Conservation (phyloP, 1,140 invertebrate species). For the Laupala kohalensis region DNA sequence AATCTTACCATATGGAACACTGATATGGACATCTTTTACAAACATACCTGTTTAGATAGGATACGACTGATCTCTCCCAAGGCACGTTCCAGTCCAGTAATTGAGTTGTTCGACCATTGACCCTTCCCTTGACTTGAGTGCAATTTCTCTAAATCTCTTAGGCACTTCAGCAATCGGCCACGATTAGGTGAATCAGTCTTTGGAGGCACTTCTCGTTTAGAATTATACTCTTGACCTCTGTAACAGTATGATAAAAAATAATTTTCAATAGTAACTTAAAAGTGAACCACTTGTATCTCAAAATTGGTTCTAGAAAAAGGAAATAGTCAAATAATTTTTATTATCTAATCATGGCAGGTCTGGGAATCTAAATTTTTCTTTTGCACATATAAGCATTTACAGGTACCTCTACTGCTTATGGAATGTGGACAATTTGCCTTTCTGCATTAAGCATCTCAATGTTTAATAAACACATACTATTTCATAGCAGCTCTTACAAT, state of each 20-base stretch:
- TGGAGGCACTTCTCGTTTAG: constrained; percentile 24
- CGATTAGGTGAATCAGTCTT: constrained; percentile 38
- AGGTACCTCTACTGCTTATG: no score
- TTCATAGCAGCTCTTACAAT: no score
- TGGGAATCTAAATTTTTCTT: no score
- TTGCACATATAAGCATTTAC: no score
- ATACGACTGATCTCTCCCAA: constrained; percentile 46
- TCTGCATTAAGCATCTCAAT: no score
- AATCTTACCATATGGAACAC: no score
- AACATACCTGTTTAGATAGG: constrained; percentile 39
- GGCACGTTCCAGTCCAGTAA: constrained; percentile 43
- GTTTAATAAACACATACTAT: no score
- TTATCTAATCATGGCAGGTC: no score
- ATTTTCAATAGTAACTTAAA: constrained; percentile 3
- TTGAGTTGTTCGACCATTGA: constrained; percentile 42
- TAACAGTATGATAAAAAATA: constrained; percentile 13
- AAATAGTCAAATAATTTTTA: no score
- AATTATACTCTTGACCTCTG: constrained; percentile 35
- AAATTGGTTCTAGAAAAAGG: background rate
- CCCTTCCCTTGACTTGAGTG: constrained; percentile 37
- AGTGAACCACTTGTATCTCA: background rate
- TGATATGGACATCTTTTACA: no score
- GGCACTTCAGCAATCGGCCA: constrained; percentile 42
- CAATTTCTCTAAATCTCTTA: constrained; percentile 49
- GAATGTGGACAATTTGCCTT: no score